Base-by-base conservation (phyloP, 1,140 invertebrate genomes). In the Lasioglossum albipes region DNA sequence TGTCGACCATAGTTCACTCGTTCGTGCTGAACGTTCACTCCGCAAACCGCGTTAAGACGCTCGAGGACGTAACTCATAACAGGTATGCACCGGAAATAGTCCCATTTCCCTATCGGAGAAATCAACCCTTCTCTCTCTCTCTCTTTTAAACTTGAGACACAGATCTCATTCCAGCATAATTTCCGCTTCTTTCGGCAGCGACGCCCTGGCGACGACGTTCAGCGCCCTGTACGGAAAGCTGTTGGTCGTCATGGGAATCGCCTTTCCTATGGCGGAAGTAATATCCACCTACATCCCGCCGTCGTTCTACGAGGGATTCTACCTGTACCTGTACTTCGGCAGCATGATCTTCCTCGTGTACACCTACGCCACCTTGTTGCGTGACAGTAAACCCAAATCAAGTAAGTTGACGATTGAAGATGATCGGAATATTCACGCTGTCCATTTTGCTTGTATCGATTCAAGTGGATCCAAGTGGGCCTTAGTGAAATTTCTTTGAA, bases 221-320 rank as follows among this genome's bases (percentile, higher is more conserved):
- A 98, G 97, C 84, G 98, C 98, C 0, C 94, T 99, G 6, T 99
- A 99, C 90, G 97, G 97, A n/a, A 98, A 99, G 92, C 94, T 98
- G 5, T 92, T 99, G 69, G 97, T 99, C 41, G 97, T 99, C 18
- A 97, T 98, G 96, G 98, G 98, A 36, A 96, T 98, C 86, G 97
- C 97, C 10, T 98, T 99, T 94, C 98, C 98, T 66, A 97, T 98
- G 95, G 96, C 97, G 65, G 97, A 98, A 94, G 97, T 97, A 73
- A 97, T 97, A 88, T 97, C 97, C 31, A 97, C 97, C n/a, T 97
- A 97, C 91, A 97, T 98, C 89, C 97, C 97, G 89, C 96, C 97
- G 67, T 97, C 97, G 2, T 97, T 97, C 92, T 98, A 97, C 93
- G 97, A 97, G 95, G 97, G 96, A 1, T 98, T 97, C 93, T 98